Conservation (phyloP, 2,888 invertebrate genomes). For the Netelia inedita region DNA sequence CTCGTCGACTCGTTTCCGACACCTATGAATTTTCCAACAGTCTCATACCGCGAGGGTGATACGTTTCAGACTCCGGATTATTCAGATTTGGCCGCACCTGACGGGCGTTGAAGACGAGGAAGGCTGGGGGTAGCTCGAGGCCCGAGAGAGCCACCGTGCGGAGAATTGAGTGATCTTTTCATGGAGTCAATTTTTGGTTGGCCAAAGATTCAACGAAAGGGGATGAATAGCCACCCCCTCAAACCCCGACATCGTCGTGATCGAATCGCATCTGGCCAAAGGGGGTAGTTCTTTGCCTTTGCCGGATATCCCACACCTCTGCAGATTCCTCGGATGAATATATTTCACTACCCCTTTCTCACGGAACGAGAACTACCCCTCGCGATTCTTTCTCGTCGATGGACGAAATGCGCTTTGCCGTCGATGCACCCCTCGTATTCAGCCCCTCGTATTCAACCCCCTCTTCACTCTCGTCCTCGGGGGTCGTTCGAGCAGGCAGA, state of each 20-base stretch:
- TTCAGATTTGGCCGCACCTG: too few species aligned
- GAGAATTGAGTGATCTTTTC: conserved; percentile 45
- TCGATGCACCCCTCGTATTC: background rate
- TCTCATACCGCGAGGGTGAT: background rate
- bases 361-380: background rate
- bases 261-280: conserved; percentile 47
- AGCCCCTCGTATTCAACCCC: conserved; percentile 30
- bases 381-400: conserved; percentile 25
- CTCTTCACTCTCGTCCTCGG: background rate
- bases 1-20: background rate
- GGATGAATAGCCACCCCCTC: conserved; percentile 16
- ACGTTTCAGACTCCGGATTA: conserved; percentile 22
- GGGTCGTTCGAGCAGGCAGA: background rate
- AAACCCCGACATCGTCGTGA: conserved; percentile 29
- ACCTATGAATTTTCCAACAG: conserved; percentile 38
- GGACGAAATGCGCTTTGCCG: conserved; percentile 18
- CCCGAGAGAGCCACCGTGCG: conserved; percentile 9
- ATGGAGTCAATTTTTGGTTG: conserved; percentile 45
- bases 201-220: conserved; percentile 27
- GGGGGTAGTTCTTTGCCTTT: conserved; percentile 45
- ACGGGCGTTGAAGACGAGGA: background rate
- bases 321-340: conserved; percentile 35
- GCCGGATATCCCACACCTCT: conserved; percentile 19
- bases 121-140: background rate
- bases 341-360: conserved; percentile 12